These are phyloP conservation scores for Synaphobranchus kaupii DNA, from an alignment of 2,797 vertebrate species.

Conservation along the genomic window DNA sequence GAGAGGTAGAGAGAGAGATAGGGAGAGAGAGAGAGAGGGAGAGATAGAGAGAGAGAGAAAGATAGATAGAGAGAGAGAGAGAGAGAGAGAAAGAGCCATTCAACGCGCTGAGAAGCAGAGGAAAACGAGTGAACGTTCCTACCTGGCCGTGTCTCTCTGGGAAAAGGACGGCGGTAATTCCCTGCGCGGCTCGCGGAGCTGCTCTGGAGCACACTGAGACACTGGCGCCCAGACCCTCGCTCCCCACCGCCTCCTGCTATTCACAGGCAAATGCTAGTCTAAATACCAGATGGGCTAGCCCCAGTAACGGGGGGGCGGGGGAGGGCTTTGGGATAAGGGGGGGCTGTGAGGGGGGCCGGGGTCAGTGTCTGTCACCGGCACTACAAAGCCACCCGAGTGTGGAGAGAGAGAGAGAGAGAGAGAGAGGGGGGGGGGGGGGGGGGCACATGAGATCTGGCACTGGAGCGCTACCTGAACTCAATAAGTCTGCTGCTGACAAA, in stretches of 20 bases:
- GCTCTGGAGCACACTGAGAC: conserved; percentile 43
- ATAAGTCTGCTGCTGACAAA: conserved; percentile 25
- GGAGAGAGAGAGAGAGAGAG: conserved; percentile 8
- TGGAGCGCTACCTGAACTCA: conserved; percentile 59
- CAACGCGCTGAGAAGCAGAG: no score
- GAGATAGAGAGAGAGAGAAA: no score
- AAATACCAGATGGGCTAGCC: conserved; percentile 69
- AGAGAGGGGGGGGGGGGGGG: no score
- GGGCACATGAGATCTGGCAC: conserved; percentile 51
- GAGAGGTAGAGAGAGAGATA: no score
- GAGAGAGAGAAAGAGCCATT: no score
- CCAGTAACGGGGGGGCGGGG: conserved; percentile 57
- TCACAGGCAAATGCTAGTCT: conserved; percentile 69
- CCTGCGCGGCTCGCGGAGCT: conserved; percentile 47
- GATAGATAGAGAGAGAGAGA: no score
- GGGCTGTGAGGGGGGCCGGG: conserved; percentile 21
- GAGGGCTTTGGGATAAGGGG: conserved; percentile 32
- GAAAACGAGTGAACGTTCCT: conserved; percentile 37
- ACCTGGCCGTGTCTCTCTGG: conserved; percentile 61
- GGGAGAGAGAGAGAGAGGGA: no score
- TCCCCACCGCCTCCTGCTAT: conserved; percentile 57
- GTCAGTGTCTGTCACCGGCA: conserved; percentile 47
- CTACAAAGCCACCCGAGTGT: conserved; percentile 58
- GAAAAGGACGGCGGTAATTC: conserved; percentile 44
- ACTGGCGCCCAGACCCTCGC: conserved; percentile 48